Conservation (phyloP, 1,140 invertebrate genomes). For the Yoshiicerus persimilis region DNA sequence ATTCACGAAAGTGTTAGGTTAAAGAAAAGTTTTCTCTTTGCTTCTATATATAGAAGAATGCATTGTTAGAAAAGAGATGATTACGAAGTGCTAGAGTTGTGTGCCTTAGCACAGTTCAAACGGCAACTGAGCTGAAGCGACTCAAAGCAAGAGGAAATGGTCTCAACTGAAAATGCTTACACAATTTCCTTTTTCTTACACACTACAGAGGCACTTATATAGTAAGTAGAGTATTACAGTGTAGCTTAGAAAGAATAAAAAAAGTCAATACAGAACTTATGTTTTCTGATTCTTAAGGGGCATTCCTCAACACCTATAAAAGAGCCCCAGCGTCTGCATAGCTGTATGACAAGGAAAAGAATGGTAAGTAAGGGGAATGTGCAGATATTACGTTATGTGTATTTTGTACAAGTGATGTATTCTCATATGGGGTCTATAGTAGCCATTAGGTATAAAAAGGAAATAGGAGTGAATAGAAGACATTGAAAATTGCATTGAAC, state of each 20-base stretch:
- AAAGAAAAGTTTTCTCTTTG: background rate
- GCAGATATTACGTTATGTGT: background rate
- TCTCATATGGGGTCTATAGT: background rate
- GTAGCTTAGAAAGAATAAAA: background rate
- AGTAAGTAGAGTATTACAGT: background rate
- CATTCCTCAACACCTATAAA: conserved; percentile 17
- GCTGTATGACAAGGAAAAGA: background rate
- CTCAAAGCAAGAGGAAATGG: background rate
- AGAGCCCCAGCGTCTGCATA: background rate
- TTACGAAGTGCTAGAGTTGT: background rate
- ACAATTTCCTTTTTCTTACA: background rate
- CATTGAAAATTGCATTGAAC: background rate
- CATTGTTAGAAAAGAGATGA: background rate
- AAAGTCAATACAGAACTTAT: background rate
- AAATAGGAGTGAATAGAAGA: background rate
- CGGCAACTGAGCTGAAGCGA: background rate
- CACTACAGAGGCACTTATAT: background rate
- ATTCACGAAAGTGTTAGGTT: background rate
- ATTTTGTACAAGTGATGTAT: too few relatives aligned
- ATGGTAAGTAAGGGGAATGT: background rate
- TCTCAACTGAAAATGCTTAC: background rate
- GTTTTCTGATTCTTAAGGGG: background rate
- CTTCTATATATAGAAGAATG: background rate
- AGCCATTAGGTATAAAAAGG: background rate
- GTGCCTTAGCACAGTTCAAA: background rate